A percentile compares a stretch with the other conserved stretches of the same genome.
Conservation (phyloP, 2,888 invertebrate species). For the Strigamia crassipes region DNA sequence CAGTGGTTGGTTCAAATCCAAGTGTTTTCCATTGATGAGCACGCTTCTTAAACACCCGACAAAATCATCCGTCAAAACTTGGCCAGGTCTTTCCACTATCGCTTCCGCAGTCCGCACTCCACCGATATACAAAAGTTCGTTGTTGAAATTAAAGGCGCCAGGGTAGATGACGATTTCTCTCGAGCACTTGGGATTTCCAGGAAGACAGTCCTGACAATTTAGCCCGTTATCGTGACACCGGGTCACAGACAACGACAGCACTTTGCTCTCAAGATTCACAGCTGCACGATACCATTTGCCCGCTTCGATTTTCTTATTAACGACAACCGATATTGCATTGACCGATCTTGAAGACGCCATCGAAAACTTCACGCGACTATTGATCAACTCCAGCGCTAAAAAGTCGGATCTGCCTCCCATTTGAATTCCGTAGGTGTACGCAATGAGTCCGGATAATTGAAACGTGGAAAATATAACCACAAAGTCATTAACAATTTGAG, state of each 20-base stretch:
- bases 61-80: conserved; percentile 88
- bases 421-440: conserved; percentile 89
- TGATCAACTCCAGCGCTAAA: conserved; percentile 84
- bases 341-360: conserved; percentile 88
- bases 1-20: conserved; percentile 80
- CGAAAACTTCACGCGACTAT: conserved; percentile 83
- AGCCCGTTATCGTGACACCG: conserved; percentile 84
- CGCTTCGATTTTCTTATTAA: conserved; percentile 73
- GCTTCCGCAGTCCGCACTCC: conserved; percentile 84
- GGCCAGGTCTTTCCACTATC: conserved; percentile 83
- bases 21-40: conserved; percentile 79
- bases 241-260: conserved; percentile 74
- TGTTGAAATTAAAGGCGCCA: conserved; percentile 85
- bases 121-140: conserved; percentile 81
- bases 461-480: conserved; percentile 88
- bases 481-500: conserved; percentile 87
- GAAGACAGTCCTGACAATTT: conserved; percentile 81
- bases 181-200: conserved; percentile 80
- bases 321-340: conserved; percentile 71
- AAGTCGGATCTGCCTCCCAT: conserved; percentile 89
- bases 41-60: conserved; percentile 93
- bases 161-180: conserved; percentile 68
- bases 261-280: conserved; percentile 85
- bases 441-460: conserved; percentile 80
- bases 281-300: conserved; percentile 91